Evolutionary conservation across 2,797 vertebrate genomes (phyloP).

Genomic region (Sebastes minor): DNA sequence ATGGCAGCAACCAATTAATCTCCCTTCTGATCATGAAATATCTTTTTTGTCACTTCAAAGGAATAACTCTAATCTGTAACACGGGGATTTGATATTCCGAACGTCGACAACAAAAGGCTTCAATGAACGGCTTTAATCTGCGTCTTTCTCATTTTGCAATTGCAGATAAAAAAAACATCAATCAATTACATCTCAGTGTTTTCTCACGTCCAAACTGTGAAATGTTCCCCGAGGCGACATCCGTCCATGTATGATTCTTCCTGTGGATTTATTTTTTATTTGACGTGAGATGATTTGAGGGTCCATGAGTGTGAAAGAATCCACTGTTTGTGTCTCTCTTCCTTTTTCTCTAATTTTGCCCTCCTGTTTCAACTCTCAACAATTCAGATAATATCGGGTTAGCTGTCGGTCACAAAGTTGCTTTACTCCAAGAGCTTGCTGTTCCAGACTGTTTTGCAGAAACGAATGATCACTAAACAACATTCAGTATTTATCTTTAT

Average conservation of each 20-base stretch:
- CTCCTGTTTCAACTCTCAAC: background rate
- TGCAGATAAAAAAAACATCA: conserved; percentile 41
- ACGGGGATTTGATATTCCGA: conserved; percentile 54
- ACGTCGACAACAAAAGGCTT: conserved; percentile 58
- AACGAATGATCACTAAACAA: background rate
- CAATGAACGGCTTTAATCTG: conserved; percentile 49
- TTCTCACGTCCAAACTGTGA: conserved; percentile 23
- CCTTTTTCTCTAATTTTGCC: background rate
- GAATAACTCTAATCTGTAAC: conserved; percentile 45
- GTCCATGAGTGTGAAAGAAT: background rate
- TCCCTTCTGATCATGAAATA: conserved; percentile 55
- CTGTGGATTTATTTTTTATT: background rate
- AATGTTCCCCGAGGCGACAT: conserved; percentile 29
- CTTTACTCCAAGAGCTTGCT: background rate
- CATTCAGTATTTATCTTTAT: background rate
- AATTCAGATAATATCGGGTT: background rate
- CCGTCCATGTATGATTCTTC: conserved; percentile 19
- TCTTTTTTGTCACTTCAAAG: conserved; percentile 56
- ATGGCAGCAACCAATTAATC: conserved; percentile 65
- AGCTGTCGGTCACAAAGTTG: background rate
- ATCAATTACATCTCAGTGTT: conserved; percentile 39
- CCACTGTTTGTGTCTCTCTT: background rate
- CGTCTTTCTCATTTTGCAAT: conserved; percentile 39
- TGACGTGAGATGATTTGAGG: conserved; percentile 31
- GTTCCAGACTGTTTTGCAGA: background rate